These are phyloP conservation scores for Neelides sp. DNA, from an alignment of 1,140 invertebrate species.

Conservation along the genomic window DNA sequence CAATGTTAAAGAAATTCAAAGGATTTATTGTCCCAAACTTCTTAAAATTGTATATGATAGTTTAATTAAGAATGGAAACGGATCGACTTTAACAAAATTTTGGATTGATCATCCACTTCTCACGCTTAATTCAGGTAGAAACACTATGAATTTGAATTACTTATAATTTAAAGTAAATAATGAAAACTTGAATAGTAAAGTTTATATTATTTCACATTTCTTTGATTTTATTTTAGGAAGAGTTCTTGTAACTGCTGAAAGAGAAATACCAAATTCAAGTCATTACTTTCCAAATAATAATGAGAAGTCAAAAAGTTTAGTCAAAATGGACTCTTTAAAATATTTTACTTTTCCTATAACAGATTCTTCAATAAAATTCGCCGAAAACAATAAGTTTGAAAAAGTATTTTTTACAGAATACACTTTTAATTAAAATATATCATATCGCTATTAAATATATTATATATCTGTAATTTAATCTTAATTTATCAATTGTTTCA, in stretches of 20 bases:
- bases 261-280: no score
- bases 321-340: no score
- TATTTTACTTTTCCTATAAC: background rate
- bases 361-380: slow-evolving; percentile 1
- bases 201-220: background rate
- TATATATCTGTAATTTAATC: background rate
- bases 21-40: slow-evolving; percentile 10
- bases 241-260: background rate
- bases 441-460: background rate
- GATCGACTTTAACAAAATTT: slow-evolving; percentile 4
- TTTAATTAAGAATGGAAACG: slow-evolving; percentile 4
- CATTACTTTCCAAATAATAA: no score
- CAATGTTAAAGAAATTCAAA: slow-evolving; percentile 7
- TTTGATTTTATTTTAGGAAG: background rate
- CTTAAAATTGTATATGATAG: slow-evolving; percentile 3
- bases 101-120: slow-evolving; percentile 15
- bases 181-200: slow-evolving; percentile 7
- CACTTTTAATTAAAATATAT: background rate
- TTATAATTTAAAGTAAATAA: background rate
- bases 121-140: slow-evolving; percentile 1
- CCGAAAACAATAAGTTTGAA: background rate
- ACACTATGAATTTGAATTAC: background rate
- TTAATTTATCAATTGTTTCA: background rate
- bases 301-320: no score
- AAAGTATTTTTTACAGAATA: background rate